Evolutionary conservation across 2,113 vertebrate species (phyloP).

Genomic region (Oreotrochilus melanogaster): DNA sequence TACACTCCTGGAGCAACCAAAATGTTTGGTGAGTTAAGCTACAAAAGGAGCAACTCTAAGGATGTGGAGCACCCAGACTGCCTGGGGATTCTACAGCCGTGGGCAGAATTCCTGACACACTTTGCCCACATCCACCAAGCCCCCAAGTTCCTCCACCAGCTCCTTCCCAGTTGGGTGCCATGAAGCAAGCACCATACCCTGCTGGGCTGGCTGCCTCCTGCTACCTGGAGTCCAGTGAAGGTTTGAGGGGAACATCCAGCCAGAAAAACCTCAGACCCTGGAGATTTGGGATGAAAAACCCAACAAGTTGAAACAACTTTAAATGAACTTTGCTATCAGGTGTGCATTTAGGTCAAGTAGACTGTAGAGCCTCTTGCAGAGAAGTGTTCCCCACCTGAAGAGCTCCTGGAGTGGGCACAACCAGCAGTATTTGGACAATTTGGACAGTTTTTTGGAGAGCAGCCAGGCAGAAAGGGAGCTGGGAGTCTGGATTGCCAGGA

Average conservation of each 20-base stretch:
- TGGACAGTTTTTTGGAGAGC: too few relatives aligned
- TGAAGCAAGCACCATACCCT: rapidly evolving
- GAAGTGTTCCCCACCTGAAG: background rate
- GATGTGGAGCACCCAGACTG: background rate
- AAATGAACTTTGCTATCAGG: background rate
- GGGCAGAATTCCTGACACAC: rapidly evolving
- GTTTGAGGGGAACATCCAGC: background rate
- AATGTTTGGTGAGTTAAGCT: background rate
- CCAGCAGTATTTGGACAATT: background rate
- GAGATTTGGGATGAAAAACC: too few relatives aligned
- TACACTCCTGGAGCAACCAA: background rate
- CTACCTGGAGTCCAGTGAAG: background rate
- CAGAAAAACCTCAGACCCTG: background rate
- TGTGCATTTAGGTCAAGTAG: background rate
- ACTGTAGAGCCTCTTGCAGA: background rate
- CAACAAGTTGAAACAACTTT: background rate
- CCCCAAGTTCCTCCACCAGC: background rate
- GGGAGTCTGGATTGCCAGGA: too few relatives aligned
- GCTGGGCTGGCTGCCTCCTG: rapidly evolving
- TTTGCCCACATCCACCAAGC: rapidly evolving
- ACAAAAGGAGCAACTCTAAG: background rate
- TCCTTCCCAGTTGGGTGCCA: rapidly evolving
- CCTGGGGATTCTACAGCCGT: background rate
- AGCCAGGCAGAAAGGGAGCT: too few relatives aligned
- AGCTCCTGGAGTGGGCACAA: background rate